These are phyloP conservation scores for Oxyteleia sp. DNA, from an alignment of 2,888 invertebrate genomes.

Conservation along the genomic window DNA sequence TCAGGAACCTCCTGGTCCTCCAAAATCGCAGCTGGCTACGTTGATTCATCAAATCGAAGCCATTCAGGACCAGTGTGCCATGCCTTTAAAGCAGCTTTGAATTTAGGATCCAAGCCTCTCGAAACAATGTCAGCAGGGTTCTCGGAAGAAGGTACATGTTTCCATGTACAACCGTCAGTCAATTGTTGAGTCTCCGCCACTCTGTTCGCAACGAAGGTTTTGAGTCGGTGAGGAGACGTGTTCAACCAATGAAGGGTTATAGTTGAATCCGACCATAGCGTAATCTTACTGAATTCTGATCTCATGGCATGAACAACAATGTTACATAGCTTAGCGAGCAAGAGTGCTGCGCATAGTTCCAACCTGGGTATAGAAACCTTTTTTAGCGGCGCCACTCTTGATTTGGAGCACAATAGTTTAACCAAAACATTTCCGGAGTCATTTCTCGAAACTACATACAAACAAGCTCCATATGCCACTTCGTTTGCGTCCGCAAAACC, in stretches of 20 bases:
- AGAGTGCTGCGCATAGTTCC: no score
- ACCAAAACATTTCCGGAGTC: constrained; percentile 5
- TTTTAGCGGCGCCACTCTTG: not conserved
- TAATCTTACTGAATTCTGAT: not conserved
- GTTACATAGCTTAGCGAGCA: not conserved
- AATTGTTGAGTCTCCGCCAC: constrained; percentile 5
- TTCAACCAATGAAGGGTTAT: constrained; percentile 21
- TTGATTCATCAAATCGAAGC: constrained; percentile 3
- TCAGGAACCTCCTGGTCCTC: constrained; percentile 11
- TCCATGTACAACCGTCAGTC: constrained; percentile 2
- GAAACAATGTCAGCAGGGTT: constrained; percentile 29
- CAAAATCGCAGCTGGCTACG: no score
- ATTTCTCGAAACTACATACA: constrained; percentile 49
- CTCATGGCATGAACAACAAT: not conserved
- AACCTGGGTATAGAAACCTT: not conserved
- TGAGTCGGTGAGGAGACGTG: constrained; percentile 4
- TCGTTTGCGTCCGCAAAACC: constrained; percentile 75
- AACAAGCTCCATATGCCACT: constrained; percentile 73
- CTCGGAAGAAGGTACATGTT: not conserved
- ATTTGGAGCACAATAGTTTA: not conserved
- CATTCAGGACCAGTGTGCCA: constrained; percentile 28
- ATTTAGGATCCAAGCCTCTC: not conserved
- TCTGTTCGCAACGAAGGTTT: constrained; percentile 25
- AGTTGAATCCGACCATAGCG: constrained; percentile 19
- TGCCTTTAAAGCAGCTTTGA: not conserved